A percentile compares a stretch with the other conserved stretches of the same genome.
phyloP scores from a whole-genome alignment of 2,888 invertebrate genomes.

The Agrochola lychnidis region DNA sequence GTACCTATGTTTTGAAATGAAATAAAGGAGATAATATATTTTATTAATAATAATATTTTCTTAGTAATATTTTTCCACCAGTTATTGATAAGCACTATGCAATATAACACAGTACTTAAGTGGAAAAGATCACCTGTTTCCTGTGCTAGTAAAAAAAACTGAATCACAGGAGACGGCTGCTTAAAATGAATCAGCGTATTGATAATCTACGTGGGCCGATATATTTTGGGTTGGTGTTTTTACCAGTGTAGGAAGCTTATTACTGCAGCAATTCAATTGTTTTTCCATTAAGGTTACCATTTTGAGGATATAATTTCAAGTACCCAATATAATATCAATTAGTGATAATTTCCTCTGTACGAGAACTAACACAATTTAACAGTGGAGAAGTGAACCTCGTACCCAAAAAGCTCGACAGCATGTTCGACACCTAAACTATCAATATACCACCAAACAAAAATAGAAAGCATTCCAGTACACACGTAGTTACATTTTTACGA shows the following conservation, averaged over 20 bases:
- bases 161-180: no score
- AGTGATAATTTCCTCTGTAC: background rate
- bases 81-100: no score
- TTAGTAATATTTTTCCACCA: no score
- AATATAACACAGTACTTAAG: no score
- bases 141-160: no score
- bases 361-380: background rate
- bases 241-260: background rate
- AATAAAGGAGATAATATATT: no score
- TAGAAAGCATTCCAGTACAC: conserved; percentile 70
- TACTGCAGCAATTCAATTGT: background rate
- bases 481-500: conserved; percentile 73
- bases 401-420: background rate
- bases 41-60: no score
- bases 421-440: background rate
- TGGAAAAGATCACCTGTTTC: no score
- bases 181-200: no score
- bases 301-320: background rate
- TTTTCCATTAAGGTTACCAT: background rate
- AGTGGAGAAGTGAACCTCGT: background rate
- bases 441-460: conserved; percentile 66
- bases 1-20: no score
- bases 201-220: no score
- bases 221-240: background rate
- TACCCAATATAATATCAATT: background rate